phyloP scores from a whole-genome alignment of 2,113 vertebrate genomes.

The Paramormyrops kingsleyae region DNA sequence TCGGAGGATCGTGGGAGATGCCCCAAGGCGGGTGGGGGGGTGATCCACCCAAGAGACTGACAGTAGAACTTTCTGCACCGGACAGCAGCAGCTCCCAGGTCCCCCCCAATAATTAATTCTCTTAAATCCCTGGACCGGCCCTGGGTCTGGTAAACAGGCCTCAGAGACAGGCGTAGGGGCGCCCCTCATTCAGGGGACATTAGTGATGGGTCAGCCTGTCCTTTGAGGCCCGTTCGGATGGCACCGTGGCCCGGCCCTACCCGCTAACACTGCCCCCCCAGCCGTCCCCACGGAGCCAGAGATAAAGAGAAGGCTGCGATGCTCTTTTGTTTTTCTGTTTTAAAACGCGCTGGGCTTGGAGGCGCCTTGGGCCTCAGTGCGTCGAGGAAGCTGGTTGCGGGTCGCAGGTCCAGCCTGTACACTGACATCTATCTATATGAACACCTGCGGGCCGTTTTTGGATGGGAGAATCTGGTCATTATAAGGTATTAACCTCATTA shows the following conservation, averaged over 20 bases:
- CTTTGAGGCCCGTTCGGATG: slow-evolving; percentile 24
- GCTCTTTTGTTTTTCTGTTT: not conserved
- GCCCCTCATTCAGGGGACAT: slow-evolving; percentile 35
- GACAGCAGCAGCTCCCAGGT: slow-evolving; percentile 9
- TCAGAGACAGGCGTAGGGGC: slow-evolving; percentile 30
- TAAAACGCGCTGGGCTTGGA: slow-evolving; percentile 3
- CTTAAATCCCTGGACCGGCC: slow-evolving; percentile 6
- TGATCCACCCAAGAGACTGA: not conserved
- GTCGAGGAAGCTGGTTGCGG: slow-evolving; percentile 15
- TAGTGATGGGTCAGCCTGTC: slow-evolving; percentile 43
- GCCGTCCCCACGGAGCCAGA: not conserved
- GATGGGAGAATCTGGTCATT: slow-evolving; percentile 72
- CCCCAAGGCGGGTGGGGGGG: too few species aligned
- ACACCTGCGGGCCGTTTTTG: slow-evolving; percentile 72
- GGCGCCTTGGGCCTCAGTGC: slow-evolving; percentile 14
- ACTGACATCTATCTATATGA: slow-evolving; percentile 66
- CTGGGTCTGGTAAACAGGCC: slow-evolving; percentile 19
- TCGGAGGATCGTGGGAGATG: not conserved
- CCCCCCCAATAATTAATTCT: slow-evolving; percentile 22
- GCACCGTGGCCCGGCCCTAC: not conserved
- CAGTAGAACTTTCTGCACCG: not conserved
- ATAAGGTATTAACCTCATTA: slow-evolving; percentile 78
- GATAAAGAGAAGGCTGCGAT: not conserved
- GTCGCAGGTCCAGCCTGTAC: slow-evolving; percentile 46
- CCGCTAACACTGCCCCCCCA: slow-evolving; percentile 7